These are phyloP conservation scores for Oenanthe melanoleuca DNA, from an alignment of 2,113 vertebrate genomes.

Conservation along the genomic window DNA sequence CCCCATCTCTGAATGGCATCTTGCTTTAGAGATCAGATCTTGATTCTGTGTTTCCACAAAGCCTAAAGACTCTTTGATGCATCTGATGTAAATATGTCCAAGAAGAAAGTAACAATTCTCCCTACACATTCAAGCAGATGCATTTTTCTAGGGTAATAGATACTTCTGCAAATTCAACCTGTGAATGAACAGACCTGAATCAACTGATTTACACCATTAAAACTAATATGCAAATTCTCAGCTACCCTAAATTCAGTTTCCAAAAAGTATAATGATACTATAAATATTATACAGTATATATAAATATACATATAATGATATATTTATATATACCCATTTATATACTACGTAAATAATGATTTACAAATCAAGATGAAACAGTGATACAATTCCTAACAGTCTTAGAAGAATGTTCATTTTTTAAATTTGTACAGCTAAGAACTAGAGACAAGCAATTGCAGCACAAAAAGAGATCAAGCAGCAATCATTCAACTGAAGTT, in stretches of 20 bases:
- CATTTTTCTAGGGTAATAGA: not conserved
- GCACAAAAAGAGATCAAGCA: not conserved
- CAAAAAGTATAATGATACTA: not conserved
- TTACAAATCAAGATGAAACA: not conserved
- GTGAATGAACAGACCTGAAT: not conserved
- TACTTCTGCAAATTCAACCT: not conserved
- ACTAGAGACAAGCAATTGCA: not conserved
- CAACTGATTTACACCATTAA: not conserved
- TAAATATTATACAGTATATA: not conserved
- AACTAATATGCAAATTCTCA: not conserved
- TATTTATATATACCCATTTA: not conserved
- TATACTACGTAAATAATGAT: not conserved
- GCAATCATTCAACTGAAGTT: not conserved
- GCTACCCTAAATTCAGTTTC: not conserved
- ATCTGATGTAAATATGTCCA: not conserved
- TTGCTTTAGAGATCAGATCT: slow-evolving; percentile 24
- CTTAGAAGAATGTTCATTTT: not conserved
- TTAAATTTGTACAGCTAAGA: not conserved
- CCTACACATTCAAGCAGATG: not conserved
- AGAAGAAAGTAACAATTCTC: not conserved
- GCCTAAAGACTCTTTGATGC: not conserved
- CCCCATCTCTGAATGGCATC: not conserved
- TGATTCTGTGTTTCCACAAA: not conserved
- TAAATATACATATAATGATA: not conserved
- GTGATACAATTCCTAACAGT: not conserved